Base-by-base conservation (phyloP, 1,140 invertebrate species). In the Drosophila ficusphila region DNA sequence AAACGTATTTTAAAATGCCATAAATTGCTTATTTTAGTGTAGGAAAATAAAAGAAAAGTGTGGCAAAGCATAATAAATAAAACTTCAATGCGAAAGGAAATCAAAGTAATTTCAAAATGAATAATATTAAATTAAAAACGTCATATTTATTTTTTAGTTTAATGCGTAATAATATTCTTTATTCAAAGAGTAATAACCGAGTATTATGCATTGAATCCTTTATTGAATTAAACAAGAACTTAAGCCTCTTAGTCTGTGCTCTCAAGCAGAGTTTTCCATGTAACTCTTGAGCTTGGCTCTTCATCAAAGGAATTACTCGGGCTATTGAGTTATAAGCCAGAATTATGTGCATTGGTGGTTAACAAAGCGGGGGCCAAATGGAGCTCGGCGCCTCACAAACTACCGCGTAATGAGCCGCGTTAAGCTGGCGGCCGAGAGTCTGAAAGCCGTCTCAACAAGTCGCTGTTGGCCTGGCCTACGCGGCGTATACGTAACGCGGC, bases 401-500 rank as follows among this genome's bases (percentile, higher is more conserved):
- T 60, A 41, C 58, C 62, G 44, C 44, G 27, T 67, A 67, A 67
- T 67, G 62, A 67, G 62, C 60, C 60, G 19, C 62, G 62, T 49
- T 67, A 67, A 52, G 62, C 62, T 41, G 44, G 44, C 42, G 44
- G 42, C 44, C 56, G 19, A 68, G 64, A 69, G 67, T 53, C 62
- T 44, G 41, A 74, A 77, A 77, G 79, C 48, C 25, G 75, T 85
- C 71, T 83, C 79, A 83, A 83, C 79, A 85, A 83, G 75, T 79
- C 62, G 65, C 62, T 11, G 70, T 58, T 56, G 42, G 18, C 21
- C 33, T 53, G 56, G 27, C 41, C 39, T 51, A 64, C 52, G 54
- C 46, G 38, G 77, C 82, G 81, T 86, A 86, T 88, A 86, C 82
- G 76, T 86, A 81, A 88, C 88, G 72, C 39, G 53, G 33, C 57